phyloP scores from a whole-genome alignment of 35 echinoderm and acorn worm genomes.

The Ptychodera flava region DNA sequence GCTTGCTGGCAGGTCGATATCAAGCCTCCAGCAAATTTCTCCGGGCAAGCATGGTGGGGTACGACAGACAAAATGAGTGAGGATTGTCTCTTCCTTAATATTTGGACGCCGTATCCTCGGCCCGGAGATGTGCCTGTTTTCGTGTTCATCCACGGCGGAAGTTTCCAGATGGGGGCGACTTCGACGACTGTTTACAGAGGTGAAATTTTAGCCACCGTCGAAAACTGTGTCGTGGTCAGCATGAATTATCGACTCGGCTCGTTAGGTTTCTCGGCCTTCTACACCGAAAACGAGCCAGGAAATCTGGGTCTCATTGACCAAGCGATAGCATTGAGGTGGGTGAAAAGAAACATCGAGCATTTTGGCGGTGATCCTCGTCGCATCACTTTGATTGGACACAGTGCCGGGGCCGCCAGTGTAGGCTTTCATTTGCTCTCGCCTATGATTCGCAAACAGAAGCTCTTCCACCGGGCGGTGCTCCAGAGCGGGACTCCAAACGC shows the following conservation, averaged over 20 bases:
- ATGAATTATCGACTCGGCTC: slow-evolving; percentile 88
- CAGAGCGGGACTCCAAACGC: slow-evolving; percentile 69
- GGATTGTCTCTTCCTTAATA: slow-evolving; percentile 81
- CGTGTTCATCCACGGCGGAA: slow-evolving; percentile 91
- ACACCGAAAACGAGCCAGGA: slow-evolving; percentile 29
- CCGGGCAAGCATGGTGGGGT: slow-evolving; percentile 71
- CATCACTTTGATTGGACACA: slow-evolving; percentile 73
- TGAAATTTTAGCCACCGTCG: slow-evolving; percentile 48
- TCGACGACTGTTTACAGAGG: slow-evolving; percentile 73
- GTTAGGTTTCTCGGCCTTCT: slow-evolving; percentile 62
- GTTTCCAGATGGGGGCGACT: slow-evolving; percentile 51
- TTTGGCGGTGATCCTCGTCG: slow-evolving; percentile 58
- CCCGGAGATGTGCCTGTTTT: slow-evolving; percentile 41
- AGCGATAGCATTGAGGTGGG: slow-evolving; percentile 55
- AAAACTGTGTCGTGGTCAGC: slow-evolving; percentile 67
- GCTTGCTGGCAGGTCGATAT: slow-evolving; percentile 36
- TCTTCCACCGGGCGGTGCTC: slow-evolving; percentile 65
- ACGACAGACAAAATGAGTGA: slow-evolving; percentile 57
- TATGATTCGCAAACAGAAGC: slow-evolving; percentile 10
- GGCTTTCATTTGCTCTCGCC: slow-evolving; percentile 72
- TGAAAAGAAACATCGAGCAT: slow-evolving; percentile 62
- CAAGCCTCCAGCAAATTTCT: slow-evolving; percentile 31
- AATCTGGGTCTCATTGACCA: slow-evolving; percentile 88
- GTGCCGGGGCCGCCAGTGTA: slow-evolving; percentile 74
- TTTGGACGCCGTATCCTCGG: slow-evolving; percentile 76